Evolutionary conservation across 2,113 vertebrate species (phyloP), one percentile per base, ranked within the genome.

Genomic region (Anguilla rostrata): DNA sequence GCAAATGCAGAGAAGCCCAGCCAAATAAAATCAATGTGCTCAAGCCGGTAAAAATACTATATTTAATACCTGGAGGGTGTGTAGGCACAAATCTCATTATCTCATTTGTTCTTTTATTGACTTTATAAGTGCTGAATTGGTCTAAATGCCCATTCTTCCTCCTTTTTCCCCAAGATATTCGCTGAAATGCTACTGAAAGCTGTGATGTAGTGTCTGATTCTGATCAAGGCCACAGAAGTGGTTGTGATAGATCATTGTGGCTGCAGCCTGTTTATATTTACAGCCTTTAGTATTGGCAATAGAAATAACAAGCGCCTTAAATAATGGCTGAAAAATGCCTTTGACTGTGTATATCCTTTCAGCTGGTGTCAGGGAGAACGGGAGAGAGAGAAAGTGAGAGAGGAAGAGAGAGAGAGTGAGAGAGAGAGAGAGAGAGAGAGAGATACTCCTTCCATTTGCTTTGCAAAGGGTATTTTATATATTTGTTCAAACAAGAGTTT

Each of bases 401-500:
- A 80, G 34, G 9, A 20, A 80, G 39, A 46, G 80, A 20, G 20
- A 41, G 39, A 79, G 0, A 46, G 80, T 6, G 20, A 46, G 41
- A 6, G 16, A 53, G n/a, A 41, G 39, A 79, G 0, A 46, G 80
- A 20, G 20, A 46, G 41, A 6, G 16, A 53, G 3, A 12, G 26
- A 75, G 71, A 75, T 29, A 34, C n/a, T 75, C n/a, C 71, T 75
- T 34, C 71, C n/a, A 75, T 75, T 34, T 75, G 26, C 18, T 26
- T 22, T 39, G 6, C 53, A 56, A 34, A 57, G 82, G 6, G 46
- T 18, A 39, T 83, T 83, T 53, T n/a, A 83, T 53, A 40, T 66
- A 15, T 71, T 60, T 46, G 63, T 78, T 53, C 63, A 83, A 75
- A 56, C 71, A 66, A 83, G 82, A 57, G n/a, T 39, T 83, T 43